These are phyloP conservation scores for Drosophila micromelanica DNA, from an alignment of 1,140 invertebrate genomes.

Conservation along the genomic window DNA sequence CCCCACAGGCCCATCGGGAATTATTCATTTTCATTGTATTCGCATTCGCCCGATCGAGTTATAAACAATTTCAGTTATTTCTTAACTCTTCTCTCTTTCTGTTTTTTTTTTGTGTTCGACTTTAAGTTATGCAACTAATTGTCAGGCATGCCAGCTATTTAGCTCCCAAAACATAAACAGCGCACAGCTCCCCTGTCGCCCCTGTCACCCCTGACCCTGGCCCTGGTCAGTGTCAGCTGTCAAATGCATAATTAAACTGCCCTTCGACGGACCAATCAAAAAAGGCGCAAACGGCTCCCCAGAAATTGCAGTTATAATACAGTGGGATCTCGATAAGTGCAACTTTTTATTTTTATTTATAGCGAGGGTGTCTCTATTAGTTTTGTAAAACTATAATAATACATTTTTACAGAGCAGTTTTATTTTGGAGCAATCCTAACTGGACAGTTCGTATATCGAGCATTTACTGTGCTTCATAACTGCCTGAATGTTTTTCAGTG, in stretches of 20 bases:
- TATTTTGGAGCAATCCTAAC: too few species aligned
- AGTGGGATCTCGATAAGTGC: too few species aligned
- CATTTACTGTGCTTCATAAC: too few species aligned
- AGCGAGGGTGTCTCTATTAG: too few species aligned
- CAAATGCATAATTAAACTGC: slow-evolving; percentile 76
- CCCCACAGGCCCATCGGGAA: slow-evolving; percentile 68
- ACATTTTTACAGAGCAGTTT: too few species aligned
- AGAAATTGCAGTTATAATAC: slow-evolving; percentile 53
- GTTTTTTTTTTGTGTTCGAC: slow-evolving; percentile 8
- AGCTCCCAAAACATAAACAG: slow-evolving; percentile 46
- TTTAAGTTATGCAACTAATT: slow-evolving; percentile 79
- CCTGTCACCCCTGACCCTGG: neutral
- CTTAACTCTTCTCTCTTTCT: slow-evolving; percentile 12
- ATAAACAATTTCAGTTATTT: slow-evolving; percentile 72
- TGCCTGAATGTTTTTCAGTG: slow-evolving; percentile 22
- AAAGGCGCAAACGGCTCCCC: neutral
- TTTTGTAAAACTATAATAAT: too few species aligned
- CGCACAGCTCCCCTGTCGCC: neutral
- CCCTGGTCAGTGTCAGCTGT: slow-evolving; percentile 51
- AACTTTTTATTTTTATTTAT: too few species aligned
- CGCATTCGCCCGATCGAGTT: slow-evolving; percentile 50
- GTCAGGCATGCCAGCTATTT: slow-evolving; percentile 66
- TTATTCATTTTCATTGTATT: slow-evolving; percentile 78
- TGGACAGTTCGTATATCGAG: too few species aligned
- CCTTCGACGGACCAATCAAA: slow-evolving; percentile 56